Conservation (phyloP, 2,888 invertebrate species). For the Latheticus oryzae region DNA sequence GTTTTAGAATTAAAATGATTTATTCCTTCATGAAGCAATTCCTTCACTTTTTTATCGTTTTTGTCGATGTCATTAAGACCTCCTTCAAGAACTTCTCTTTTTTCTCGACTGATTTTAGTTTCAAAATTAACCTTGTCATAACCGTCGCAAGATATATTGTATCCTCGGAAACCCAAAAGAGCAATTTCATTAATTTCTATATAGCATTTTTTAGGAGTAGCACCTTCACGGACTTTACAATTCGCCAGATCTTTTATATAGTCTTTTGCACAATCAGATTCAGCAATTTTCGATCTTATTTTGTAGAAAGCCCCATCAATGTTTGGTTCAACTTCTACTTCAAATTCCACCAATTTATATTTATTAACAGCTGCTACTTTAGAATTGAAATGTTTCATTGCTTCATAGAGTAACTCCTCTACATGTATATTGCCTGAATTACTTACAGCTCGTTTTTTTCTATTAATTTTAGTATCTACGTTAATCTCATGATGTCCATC, state of each 20-base stretch:
- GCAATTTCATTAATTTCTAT: constrained; percentile 1
- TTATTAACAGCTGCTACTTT: too few relatives aligned
- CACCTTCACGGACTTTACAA: constrained; percentile 3
- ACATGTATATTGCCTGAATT: too few relatives aligned
- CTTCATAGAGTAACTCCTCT: too few relatives aligned
- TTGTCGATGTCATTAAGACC: not conserved
- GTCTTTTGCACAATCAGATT: constrained; percentile 1
- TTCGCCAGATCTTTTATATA: not conserved
- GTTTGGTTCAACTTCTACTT: too few relatives aligned
- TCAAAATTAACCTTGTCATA: too few relatives aligned
- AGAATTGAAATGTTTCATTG: too few relatives aligned
- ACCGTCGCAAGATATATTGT: constrained; percentile 32
- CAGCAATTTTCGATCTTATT: not conserved
- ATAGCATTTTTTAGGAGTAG: not conserved
- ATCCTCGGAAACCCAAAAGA: not conserved
- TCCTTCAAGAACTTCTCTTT: not conserved
- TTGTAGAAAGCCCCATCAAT: not conserved
- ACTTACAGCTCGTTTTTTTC: too few relatives aligned
- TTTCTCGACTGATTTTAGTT: too few relatives aligned
- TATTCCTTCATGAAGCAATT: not conserved
- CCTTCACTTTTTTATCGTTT: not conserved
- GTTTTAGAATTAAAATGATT: not conserved
- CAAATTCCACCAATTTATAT: too few relatives aligned
- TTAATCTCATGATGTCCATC: too few relatives aligned
- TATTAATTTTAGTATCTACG: too few relatives aligned